phyloP scores from a whole-genome alignment of 1,140 invertebrate genomes.

The Arctopsyche grandis region DNA sequence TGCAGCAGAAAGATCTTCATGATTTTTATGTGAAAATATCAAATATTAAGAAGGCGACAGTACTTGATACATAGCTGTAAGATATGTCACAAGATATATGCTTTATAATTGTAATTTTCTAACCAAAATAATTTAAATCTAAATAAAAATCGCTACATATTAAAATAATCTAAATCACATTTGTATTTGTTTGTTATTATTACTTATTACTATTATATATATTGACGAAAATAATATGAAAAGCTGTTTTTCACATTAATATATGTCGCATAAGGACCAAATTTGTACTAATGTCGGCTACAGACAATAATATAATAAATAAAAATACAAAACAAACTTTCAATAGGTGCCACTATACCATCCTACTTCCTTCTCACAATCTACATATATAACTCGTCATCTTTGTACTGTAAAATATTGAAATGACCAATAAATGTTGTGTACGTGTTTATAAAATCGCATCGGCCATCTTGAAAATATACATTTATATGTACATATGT shows the following conservation, averaged over 20 bases:
- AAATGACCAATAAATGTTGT: slow-evolving; percentile 17
- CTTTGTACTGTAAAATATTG: not conserved
- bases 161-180: slow-evolving; percentile 3
- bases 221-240: not conserved
- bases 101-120: slow-evolving; percentile 24
- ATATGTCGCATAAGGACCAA: not conserved
- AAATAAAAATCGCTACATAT: slow-evolving; percentile 12
- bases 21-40: not conserved
- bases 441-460: not conserved
- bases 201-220: too few species aligned
- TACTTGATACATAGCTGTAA: slow-evolving; percentile 5
- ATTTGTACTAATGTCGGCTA: slow-evolving; percentile 3
- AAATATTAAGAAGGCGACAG: not conserved
- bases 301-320: slow-evolving; percentile 27
- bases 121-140: slow-evolving; percentile 18
- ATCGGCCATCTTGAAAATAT: not conserved
- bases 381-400: not conserved
- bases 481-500: not conserved
- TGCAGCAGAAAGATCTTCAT: not conserved
- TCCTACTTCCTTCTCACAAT: not conserved
- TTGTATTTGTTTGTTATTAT: not conserved
- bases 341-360: not conserved
- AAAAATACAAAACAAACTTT: not conserved
- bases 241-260: not conserved
- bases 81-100: not conserved